These are phyloP conservation scores for Podotricha telesiphe DNA, from an alignment of 2,888 invertebrate species.

Conservation along the genomic window DNA sequence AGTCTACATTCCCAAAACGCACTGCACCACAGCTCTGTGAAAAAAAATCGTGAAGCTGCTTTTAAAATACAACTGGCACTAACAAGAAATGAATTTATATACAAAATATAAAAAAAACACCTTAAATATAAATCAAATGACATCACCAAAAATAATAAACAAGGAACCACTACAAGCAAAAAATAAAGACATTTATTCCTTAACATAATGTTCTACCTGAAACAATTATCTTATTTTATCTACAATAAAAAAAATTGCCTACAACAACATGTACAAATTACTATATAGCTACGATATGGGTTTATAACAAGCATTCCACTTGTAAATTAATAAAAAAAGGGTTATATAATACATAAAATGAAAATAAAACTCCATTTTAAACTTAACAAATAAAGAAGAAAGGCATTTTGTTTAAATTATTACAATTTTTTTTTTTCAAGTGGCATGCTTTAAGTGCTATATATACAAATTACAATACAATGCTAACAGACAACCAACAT, in stretches of 20 bases:
- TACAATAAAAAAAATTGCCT: neutral
- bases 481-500: slow-evolving; percentile 3
- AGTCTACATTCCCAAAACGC: too few species aligned
- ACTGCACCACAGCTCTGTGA: too few species aligned
- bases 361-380: slow-evolving; percentile 1
- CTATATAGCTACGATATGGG: slow-evolving; percentile 73
- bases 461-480: neutral
- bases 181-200: neutral
- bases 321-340: slow-evolving; percentile 28
- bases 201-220: neutral
- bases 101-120: neutral
- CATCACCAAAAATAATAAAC: neutral
- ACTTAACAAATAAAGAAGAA: slow-evolving; percentile 1
- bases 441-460: slow-evolving; percentile 53
- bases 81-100: neutral
- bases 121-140: neutral
- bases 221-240: neutral
- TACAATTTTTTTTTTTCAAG: slow-evolving; percentile 39
- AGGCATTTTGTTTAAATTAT: neutral
- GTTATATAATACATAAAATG: slow-evolving; percentile 15
- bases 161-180: neutral
- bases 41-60: too few species aligned
- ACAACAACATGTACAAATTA: slow-evolving; percentile 15
- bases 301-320: slow-evolving; percentile 64
- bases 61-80: neutral